Conservation (phyloP, 2,113 vertebrate genomes). For the Cyprinodon variegatus region DNA sequence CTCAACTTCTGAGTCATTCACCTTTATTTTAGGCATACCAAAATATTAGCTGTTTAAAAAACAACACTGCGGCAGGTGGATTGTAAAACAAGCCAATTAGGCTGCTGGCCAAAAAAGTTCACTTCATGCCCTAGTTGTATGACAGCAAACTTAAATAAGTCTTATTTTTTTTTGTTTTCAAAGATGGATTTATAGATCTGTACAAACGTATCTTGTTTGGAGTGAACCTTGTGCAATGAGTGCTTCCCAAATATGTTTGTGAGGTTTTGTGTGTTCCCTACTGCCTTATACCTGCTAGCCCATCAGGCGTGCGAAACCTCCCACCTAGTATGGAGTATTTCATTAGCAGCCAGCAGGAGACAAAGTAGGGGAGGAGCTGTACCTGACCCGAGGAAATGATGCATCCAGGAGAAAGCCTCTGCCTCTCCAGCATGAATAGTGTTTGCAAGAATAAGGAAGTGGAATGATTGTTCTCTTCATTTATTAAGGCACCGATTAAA, state of each 20-base stretch:
- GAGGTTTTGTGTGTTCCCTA: neutral
- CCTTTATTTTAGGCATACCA: too few species aligned
- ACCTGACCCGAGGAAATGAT: conserved; percentile 25
- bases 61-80: too few species aligned
- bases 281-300: neutral
- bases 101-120: too few species aligned
- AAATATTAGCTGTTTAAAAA: too few species aligned
- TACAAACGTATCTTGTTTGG: neutral
- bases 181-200: too few species aligned
- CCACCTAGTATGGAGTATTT: conserved; percentile 33
- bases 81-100: too few species aligned
- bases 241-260: neutral
- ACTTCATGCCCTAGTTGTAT: too few species aligned
- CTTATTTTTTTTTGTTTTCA: too few species aligned
- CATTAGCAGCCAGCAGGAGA: conserved; percentile 48
- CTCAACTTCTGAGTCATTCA: too few species aligned
- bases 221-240: neutral
- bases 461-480: neutral
- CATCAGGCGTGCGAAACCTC: conserved; percentile 26
- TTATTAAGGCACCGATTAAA: conserved; percentile 35
- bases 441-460: neutral
- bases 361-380: conserved; percentile 2
- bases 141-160: too few species aligned
- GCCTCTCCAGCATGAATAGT: neutral
- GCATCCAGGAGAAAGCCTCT: neutral